Evolutionary conservation across 92 coral and sea anemone genomes (phyloP).

Genomic region (Epizoanthus illoricatus): DNA sequence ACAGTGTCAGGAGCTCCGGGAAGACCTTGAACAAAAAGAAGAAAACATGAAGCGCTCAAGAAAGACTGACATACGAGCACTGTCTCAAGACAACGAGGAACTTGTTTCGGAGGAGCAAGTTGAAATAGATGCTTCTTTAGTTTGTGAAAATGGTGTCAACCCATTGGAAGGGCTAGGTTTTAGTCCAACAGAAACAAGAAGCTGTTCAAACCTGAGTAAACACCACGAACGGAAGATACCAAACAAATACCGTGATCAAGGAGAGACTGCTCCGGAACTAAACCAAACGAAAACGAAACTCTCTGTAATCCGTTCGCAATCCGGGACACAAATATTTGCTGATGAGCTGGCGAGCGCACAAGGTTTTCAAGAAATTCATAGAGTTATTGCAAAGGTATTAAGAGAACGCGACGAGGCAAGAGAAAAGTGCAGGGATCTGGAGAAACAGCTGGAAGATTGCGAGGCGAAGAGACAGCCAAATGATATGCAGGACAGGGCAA

Average conservation of each 20-base stretch:
- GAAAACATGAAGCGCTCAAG: not conserved
- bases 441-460: conserved; percentile 17
- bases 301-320: conserved; percentile 6
- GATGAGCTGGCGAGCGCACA: conserved; percentile 21
- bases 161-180: not conserved
- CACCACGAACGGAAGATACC: not conserved
- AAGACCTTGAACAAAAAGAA: conserved; percentile 22
- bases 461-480: not conserved
- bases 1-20: conserved; percentile 30
- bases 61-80: not conserved
- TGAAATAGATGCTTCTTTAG: not conserved
- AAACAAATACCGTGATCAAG: not conserved
- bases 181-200: not conserved
- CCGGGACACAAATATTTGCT: conserved; percentile 11
- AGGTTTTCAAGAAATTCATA: conserved; percentile 22
- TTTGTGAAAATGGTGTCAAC: not conserved
- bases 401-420: conserved; percentile 52
- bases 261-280: not conserved
- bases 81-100: not conserved
- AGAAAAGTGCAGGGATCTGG: conserved; percentile 38
- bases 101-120: conserved; percentile 3
- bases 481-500: conserved; percentile 35
- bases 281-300: not conserved
- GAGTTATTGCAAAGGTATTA: conserved; percentile 5
- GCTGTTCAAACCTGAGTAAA: not conserved